Conservation (phyloP, 2,113 vertebrate species). For the Podarcis raffonei region DNA sequence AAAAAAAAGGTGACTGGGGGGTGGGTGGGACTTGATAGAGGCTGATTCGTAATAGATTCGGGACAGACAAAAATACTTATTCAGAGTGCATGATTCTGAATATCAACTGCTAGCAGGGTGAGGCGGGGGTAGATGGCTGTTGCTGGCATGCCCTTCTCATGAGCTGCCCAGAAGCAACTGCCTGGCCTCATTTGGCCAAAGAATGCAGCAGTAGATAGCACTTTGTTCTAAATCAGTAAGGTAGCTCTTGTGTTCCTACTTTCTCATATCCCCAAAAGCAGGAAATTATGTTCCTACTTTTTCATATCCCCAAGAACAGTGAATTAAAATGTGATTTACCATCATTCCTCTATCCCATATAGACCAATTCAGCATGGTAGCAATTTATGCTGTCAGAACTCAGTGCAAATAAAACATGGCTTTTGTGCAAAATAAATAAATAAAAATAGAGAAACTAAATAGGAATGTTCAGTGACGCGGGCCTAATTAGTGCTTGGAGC, state of each 20-base stretch:
- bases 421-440: background rate
- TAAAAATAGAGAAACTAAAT: background rate
- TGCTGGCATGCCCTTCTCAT: background rate
- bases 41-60: too few relatives aligned
- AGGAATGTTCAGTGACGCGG: background rate
- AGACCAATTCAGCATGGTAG: constrained; percentile 1
- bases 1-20: too few relatives aligned
- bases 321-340: background rate
- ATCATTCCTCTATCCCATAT: background rate
- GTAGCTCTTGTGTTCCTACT: background rate
- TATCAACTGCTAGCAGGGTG: too few relatives aligned
- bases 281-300: too few relatives aligned
- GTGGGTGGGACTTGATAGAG: too few relatives aligned
- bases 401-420: background rate
- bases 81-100: too few relatives aligned
- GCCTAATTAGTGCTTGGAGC: constrained; percentile 17
- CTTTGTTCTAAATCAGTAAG: background rate
- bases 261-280: background rate
- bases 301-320: background rate
- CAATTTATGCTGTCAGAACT: background rate
- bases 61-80: too few relatives aligned
- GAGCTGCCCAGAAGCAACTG: background rate
- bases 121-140: too few relatives aligned
- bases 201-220: background rate
- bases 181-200: background rate